Evolutionary conservation across 2,113 vertebrate species (phyloP).

Genomic region (Dromas ardeola): DNA sequence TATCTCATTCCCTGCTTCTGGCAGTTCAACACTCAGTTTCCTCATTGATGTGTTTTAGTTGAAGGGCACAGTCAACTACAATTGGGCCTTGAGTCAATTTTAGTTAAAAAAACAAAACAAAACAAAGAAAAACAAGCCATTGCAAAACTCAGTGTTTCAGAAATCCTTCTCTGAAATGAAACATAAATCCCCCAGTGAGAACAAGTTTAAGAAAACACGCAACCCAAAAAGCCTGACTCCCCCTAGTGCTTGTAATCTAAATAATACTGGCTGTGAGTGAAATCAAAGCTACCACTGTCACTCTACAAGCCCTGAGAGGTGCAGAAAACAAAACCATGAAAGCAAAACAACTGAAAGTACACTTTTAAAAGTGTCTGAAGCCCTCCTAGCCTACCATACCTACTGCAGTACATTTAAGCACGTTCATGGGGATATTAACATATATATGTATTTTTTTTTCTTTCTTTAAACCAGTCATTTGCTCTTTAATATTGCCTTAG

Average conservation of each 20-base stretch:
- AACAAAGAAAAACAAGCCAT: neutral
- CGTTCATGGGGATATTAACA: neutral
- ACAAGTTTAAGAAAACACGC: neutral
- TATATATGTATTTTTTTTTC: neutral
- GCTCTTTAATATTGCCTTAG: neutral
- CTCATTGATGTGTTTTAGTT: neutral
- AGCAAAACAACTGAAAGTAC: neutral
- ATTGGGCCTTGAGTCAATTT: neutral
- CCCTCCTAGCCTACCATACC: neutral
- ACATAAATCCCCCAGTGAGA: neutral
- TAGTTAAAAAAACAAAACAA: neutral
- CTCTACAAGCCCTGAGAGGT: neutral
- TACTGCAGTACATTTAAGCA: neutral
- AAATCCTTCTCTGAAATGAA: neutral
- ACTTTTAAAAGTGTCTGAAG: neutral
- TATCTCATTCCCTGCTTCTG: neutral
- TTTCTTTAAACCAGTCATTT: neutral
- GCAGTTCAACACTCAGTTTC: neutral
- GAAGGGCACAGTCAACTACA: neutral
- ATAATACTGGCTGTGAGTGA: neutral
- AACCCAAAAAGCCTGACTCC: neutral
- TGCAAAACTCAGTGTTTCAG: neutral
- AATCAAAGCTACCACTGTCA: neutral
- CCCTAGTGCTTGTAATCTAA: slow-evolving; percentile 21
- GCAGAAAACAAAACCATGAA: neutral